Percentiles rank a stretch among this genome's conserved stretches.
phyloP scores from a whole-genome alignment of 1,140 invertebrate genomes.

The Apis mellifera region Amel_HAv3.1 CM009943.2:2163501-2164000 shows the following conservation, averaged over 20 bases:
- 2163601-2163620: constrained; percentile 13
- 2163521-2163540: background rate
- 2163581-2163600: constrained; percentile 14
- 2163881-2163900: background rate
- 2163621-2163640: constrained; percentile 83
- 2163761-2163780: background rate
- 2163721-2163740: constrained; percentile 87
- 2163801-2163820: background rate
- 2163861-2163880: too few species aligned
- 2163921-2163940: constrained; percentile 46
- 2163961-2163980: constrained; percentile 80
- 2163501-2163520: background rate
- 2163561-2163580: constrained; percentile 14
- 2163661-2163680: constrained; percentile 90
- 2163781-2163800: background rate
- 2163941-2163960: constrained; percentile 81
- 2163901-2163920: constrained; percentile 3
- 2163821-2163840: background rate
- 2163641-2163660: constrained; percentile 88
- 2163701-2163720: constrained; percentile 83
- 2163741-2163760: constrained; percentile 73
- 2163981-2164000: constrained; percentile 82
- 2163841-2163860: background rate
- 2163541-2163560: background rate
- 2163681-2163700: constrained; percentile 89